Evolutionary conservation across 2,888 invertebrate genomes (phyloP), one percentile per base, ranked within the genome.

Genomic region (Acanthosoma haemorrhoidale): DNA sequence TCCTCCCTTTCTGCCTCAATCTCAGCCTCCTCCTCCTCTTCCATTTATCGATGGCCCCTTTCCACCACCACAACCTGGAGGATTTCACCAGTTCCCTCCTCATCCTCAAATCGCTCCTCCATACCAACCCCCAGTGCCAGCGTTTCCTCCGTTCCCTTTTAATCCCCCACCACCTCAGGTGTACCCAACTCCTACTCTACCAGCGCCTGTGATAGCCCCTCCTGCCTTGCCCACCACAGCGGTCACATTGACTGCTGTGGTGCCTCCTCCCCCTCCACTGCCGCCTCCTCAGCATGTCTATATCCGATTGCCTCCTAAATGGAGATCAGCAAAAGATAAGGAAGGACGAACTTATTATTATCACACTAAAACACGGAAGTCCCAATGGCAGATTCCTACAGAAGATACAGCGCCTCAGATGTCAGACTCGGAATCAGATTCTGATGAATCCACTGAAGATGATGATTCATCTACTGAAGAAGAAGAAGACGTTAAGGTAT

Each of bases 301-400:
- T 0, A 82, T 84, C 32, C 85, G 88, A 75, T 81, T 96, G 70
- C 94, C 94, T 0, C 89, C 90, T 0, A 86, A 89, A 78, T 98
- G 97, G 97, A 91, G 92, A 77, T 89, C 88, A 76, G 90, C 92
- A 0, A 84, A 85, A 72, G 95, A 96, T 78, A 81, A 84, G 2
- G 88, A 90, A 68, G 96, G 96, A 0, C 86, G 94, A 74, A 85
- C 88, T 0, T 98, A 95, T 82, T 98, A 94, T 82, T 98, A 96
- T 81, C 94, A 97, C 79, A 83, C 88, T 1, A 89, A 88, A 79
- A 83, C 88, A 61, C 82, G 92, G 6, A 84, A 88, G 75, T 85
- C 91, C 21, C 92, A 91, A 78, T 94, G 94, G 94, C 81, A 86
- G 75, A 61, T 73, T 60, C 73, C 74, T 18, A 71, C 60, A 16